A percentile compares a stretch with the other conserved stretches of the same genome.
Conservation (phyloP, 2,797 vertebrate species). For the Syndactyla subalaris region DNA sequence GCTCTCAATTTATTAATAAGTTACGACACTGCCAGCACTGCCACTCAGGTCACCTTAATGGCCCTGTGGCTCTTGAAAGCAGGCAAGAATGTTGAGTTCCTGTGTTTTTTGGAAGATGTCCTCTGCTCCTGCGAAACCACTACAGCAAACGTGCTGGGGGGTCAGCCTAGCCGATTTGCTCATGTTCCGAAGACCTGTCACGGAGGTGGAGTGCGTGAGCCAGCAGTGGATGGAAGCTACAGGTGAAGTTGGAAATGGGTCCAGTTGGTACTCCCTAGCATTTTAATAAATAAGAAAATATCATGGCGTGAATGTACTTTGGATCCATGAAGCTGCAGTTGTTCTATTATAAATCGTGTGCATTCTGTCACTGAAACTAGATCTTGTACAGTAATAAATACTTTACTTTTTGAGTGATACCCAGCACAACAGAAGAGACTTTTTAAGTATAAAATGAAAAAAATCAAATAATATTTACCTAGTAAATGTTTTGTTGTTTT, state of each 20-base stretch:
- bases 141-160: not conserved
- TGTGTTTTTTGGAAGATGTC: not conserved
- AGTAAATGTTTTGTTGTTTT: not conserved
- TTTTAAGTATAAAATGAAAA: not conserved
- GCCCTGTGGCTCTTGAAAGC: not conserved
- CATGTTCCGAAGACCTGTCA: not conserved
- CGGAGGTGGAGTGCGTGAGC: not conserved
- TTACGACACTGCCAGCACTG: not conserved
- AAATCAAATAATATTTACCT: not conserved
- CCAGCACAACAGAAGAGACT: not conserved
- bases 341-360: not conserved
- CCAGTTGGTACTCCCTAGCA: not conserved
- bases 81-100: fast-evolving
- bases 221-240: not conserved
- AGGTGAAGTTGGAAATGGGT: not conserved
- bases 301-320: not conserved
- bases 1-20: conserved; percentile 48
- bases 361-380: not conserved
- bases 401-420: not conserved
- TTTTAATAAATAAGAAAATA: not conserved
- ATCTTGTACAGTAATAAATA: not conserved
- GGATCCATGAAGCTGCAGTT: not conserved
- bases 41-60: not conserved
- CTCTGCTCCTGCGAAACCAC: not conserved
- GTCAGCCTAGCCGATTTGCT: not conserved